These are phyloP conservation scores for Spermophilus dauricus DNA, from an alignment of 2,113 vertebrate genomes.

Conservation along the genomic window DNA sequence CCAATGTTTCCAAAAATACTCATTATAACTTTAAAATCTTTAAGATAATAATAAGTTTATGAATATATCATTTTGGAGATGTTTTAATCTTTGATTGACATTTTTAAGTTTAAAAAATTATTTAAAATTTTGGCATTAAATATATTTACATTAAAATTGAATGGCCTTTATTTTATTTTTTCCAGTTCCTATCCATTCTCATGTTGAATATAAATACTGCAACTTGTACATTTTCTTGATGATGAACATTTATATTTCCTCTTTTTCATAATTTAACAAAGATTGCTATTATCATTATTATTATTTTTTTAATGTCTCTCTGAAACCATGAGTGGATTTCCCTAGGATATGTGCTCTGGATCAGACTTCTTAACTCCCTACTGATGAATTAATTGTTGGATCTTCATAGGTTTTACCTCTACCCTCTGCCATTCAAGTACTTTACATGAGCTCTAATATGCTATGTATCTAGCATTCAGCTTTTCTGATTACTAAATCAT, in stretches of 20 bases:
- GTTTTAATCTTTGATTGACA: not conserved
- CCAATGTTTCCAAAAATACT: not conserved
- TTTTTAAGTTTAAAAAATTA: not conserved
- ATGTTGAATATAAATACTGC: not conserved
- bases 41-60: not conserved
- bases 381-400: not conserved
- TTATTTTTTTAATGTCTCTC: not conserved
- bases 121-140: not conserved
- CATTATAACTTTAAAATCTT: not conserved
- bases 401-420: not conserved
- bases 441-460: not conserved
- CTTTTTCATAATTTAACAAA: not conserved
- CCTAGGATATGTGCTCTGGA: not conserved
- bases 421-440: not conserved
- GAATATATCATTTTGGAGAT: not conserved
- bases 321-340: not conserved
- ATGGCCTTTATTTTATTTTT: not conserved
- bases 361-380: not conserved
- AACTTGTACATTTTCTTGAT: not conserved
- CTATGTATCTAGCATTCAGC: not conserved
- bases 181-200: not conserved
- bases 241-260: not conserved
- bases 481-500: not conserved
- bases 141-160: not conserved
- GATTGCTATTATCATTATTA: not conserved